These are phyloP conservation scores for Hippocampus comes DNA, from an alignment of 2,113 vertebrate species.

Conservation along the genomic window DNA sequence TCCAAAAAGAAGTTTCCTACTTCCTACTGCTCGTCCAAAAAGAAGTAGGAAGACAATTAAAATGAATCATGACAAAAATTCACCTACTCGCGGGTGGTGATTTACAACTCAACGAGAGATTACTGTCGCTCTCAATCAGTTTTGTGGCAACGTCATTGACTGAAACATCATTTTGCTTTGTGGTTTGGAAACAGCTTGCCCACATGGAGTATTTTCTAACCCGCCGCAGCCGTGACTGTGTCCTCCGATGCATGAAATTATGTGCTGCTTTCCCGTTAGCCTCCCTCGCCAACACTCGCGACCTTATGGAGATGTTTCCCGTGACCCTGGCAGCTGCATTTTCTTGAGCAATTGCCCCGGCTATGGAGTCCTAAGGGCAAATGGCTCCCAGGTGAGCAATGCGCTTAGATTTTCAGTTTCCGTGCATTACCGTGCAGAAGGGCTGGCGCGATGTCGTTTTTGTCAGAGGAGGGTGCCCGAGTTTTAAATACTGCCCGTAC, in stretches of 20 bases:
- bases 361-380: neutral
- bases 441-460: neutral
- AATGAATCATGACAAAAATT: too few species aligned
- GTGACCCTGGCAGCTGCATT: constrained; percentile 9
- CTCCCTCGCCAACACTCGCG: neutral
- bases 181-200: neutral
- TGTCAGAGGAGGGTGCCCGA: too few species aligned
- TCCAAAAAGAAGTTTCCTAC: too few species aligned
- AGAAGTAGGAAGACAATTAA: too few species aligned
- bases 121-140: neutral
- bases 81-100: neutral
- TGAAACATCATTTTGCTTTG: neutral
- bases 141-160: neutral
- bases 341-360: neutral
- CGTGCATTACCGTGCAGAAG: neutral
- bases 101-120: neutral
- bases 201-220: neutral
- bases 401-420: neutral
- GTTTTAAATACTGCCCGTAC: neutral
- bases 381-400: neutral
- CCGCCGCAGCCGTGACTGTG: neutral
- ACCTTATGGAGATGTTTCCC: neutral
- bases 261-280: neutral
- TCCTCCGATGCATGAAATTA: neutral
- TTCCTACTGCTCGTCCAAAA: too few species aligned